Evolutionary conservation across 1,140 invertebrate species (phyloP), one percentile per base, ranked within the genome.

Genomic region (Mactra quadrangularis): DNA sequence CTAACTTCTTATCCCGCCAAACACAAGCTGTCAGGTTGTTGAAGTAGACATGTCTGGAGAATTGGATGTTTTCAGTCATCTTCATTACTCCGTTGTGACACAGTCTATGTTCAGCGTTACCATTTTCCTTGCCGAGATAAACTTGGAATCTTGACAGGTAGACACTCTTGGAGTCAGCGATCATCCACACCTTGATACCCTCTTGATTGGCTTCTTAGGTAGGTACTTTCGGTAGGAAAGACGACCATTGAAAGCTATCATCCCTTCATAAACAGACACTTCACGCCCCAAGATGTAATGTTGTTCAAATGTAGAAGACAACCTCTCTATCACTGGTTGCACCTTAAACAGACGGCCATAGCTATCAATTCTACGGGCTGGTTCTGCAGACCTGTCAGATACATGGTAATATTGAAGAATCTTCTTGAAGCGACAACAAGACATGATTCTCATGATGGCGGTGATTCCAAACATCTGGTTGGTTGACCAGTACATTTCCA

Each of bases 151-250:
- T 55, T 9, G n/a, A 82, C 11, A 82, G 22, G 55, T 86, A 86
- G 3, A 74, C 87, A 29, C 79, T 87, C 3, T 15, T 13, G 3
- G 74, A 22, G 19, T 88, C 82, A 45, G 50, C 77, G 4, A 85
- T 7, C 31, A 62, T 38, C 64, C 83, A 93, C 78, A 93, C 86
- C 89, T 93, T 93, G 19, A 92, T 91, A 29, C 92, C 92, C 92
- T 92, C 83, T 94, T 94, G 59, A 91, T 86, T 9, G 93, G 91
- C 79, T 93, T 93, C 31, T 89, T 85, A 47, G 85, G 88, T 70
- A 88, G 76, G 82, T 94, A 93, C 84, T 93, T 92, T 86, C 92
- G 92, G 55, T 93, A 89, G 82, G 85, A 85, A 86, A 91, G 85
- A 60, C 81, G 84, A 7, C 91, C 91, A 88, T 93, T 92, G 33